Evolutionary conservation across 2,888 invertebrate species (phyloP), one percentile per base, ranked within the genome.

Genomic region (Matsumyia berberina): DNA sequence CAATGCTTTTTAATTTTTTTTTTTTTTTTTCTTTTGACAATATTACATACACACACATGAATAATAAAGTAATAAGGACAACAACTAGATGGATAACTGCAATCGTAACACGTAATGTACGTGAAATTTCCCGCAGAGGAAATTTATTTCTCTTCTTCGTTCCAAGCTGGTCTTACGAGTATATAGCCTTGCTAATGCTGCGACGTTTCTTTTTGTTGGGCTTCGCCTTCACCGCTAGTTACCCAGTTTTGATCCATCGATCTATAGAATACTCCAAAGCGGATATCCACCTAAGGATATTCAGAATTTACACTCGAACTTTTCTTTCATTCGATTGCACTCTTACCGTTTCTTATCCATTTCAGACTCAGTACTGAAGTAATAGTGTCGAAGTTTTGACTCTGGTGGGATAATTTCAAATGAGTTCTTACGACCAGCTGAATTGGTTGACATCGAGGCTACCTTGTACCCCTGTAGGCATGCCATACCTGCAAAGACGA

Each of bases 201-300:
- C 90, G 90, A 86, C 91, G 89, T 87, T 91, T 91, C 57, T 88
- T 89, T 74, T 88, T 88, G 49, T 88, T 83, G 76, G 89, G 88
- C 88, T 89, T 90, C 24, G 89, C 87, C 87, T 89, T 90, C 86
- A 89, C 88, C 90, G 89, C 90, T 91, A 90, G 91, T 91, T 92
- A 92, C 88, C 91, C 91, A 88, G 96, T 95, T 92, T 96, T 96
- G 93, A 96, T 95, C 96, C 98, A 98, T 88, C 97, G 94, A 92
- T 98, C 97, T 92, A 98, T 98, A 78, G 98, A 97, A 91, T 97
- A 98, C 92, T 98, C 98, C 90, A 98, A 92, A 81, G 97, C 97
- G 86, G 97, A 97, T 91, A 98, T 94, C 98, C 98, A 98, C 89
- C 98, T 98, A 57, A 8, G 86, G 42, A 15, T 7, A 37, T n/a